Conservation (phyloP, 2,888 invertebrate species). For the Drosophila mettleri region DNA sequence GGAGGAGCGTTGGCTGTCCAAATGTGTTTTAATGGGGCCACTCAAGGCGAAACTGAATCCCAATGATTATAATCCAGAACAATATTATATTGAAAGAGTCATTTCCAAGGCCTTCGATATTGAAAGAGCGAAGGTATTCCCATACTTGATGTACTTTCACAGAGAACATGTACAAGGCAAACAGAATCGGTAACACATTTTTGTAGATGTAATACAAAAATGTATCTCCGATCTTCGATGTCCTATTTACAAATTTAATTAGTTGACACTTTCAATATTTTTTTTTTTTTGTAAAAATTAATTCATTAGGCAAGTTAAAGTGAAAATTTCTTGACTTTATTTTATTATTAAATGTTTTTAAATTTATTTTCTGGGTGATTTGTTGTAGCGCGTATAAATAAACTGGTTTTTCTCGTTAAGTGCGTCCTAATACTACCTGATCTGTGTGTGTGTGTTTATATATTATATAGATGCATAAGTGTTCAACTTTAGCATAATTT, state of each 20-base stretch:
- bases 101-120: too few relatives aligned
- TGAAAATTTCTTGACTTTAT: constrained; percentile 56
- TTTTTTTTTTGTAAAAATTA: neutral
- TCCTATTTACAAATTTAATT: too few relatives aligned
- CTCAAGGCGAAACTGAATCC: too few relatives aligned
- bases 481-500: constrained; percentile 57
- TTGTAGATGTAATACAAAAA: too few relatives aligned
- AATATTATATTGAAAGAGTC: too few relatives aligned
- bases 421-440: constrained; percentile 49
- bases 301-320: constrained; percentile 46
- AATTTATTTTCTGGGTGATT: constrained; percentile 47
- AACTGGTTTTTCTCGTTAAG: constrained; percentile 56
- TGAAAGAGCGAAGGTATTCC: too few relatives aligned
- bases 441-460: constrained; percentile 33
- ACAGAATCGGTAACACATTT: too few relatives aligned
- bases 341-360: constrained; percentile 20
- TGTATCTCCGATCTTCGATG: too few relatives aligned
- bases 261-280: neutral
- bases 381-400: constrained; percentile 63
- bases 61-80: too few relatives aligned
- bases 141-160: too few relatives aligned
- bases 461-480: constrained; percentile 54
- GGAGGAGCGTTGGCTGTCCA: constrained; percentile 2
- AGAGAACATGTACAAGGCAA: too few relatives aligned
- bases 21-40: neutral